Evolutionary conservation across 2,888 invertebrate genomes (phyloP).

Genomic region (Ormyrus pomaceus): DNA sequence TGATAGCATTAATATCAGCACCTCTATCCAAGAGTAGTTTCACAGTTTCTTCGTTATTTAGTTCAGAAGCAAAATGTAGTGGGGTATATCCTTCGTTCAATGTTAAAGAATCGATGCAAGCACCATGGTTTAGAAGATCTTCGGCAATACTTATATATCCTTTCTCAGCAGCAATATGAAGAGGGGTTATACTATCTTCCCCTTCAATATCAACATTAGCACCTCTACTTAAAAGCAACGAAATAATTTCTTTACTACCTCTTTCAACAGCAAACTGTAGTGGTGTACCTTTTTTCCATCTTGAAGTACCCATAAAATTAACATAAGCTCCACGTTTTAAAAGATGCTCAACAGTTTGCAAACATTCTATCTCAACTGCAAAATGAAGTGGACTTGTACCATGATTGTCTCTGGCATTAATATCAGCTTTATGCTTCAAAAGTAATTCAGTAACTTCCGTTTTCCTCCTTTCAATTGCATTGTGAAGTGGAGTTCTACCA

Average conservation of each 20-base stretch:
- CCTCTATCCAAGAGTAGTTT: too few species aligned
- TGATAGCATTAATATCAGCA: too few species aligned
- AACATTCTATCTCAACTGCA: conserved; percentile 41
- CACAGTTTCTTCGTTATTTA: too few species aligned
- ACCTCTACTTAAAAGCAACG: conserved; percentile 45
- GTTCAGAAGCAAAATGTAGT: conserved; percentile 35
- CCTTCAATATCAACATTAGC: conserved; percentile 33
- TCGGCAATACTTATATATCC: conserved; percentile 32
- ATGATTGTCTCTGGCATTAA: conserved; percentile 27
- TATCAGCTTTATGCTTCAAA: not conserved
- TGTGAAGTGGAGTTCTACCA: conserved; percentile 26
- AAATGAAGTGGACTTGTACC: conserved; percentile 39
- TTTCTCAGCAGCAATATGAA: conserved; percentile 46
- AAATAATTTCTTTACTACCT: not conserved
- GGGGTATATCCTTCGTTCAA: conserved; percentile 37
- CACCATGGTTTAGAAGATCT: conserved; percentile 37
- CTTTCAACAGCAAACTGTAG: conserved; percentile 52
- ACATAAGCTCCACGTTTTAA: conserved; percentile 38
- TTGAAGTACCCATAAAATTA: conserved; percentile 25
- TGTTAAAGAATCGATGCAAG: conserved; percentile 26
- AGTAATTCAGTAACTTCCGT: too few species aligned
- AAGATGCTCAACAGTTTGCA: conserved; percentile 1
- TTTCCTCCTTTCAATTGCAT: too few species aligned
- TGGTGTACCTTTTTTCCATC: conserved; percentile 32
- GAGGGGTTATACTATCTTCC: conserved; percentile 35